Conservation (phyloP, 2,797 vertebrate genomes). For the Cyprinella venusta region DNA sequence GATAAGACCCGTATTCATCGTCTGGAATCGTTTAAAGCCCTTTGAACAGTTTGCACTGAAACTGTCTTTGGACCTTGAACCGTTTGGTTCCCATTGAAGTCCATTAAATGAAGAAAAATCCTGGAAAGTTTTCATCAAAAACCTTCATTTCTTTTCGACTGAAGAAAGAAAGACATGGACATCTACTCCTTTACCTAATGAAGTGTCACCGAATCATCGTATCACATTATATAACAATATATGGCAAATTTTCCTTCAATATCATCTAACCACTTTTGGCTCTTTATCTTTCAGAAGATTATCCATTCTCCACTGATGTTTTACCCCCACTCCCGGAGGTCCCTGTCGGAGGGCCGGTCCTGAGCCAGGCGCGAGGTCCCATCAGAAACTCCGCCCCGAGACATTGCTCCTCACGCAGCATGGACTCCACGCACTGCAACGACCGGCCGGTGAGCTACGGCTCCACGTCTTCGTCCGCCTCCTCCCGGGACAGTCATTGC, state of each 20-base stretch:
- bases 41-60: too few relatives aligned
- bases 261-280: slow-evolving; percentile 26
- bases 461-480: slow-evolving; percentile 95
- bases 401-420: slow-evolving; percentile 82
- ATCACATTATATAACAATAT: neutral
- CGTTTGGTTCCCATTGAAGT: too few relatives aligned
- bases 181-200: too few relatives aligned
- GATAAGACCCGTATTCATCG: too few relatives aligned
- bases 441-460: slow-evolving; percentile 95
- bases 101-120: too few relatives aligned
- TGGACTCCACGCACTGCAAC: slow-evolving; percentile 90
- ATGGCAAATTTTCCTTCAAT: neutral
- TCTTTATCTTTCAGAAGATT: slow-evolving; percentile 79
- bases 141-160: too few relatives aligned
- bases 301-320: slow-evolving; percentile 79
- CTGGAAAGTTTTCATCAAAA: too few relatives aligned
- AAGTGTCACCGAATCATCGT: neutral
- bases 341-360: slow-evolving; percentile 74
- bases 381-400: slow-evolving; percentile 68
- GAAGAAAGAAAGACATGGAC: too few relatives aligned
- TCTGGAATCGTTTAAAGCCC: too few relatives aligned
- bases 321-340: slow-evolving; percentile 82
- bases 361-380: slow-evolving; percentile 76
- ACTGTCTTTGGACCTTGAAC: too few relatives aligned
- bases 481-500: slow-evolving; percentile 95